phyloP scores from a whole-genome alignment of 2,888 invertebrate species.

The Blastobasis adustella region DNA sequence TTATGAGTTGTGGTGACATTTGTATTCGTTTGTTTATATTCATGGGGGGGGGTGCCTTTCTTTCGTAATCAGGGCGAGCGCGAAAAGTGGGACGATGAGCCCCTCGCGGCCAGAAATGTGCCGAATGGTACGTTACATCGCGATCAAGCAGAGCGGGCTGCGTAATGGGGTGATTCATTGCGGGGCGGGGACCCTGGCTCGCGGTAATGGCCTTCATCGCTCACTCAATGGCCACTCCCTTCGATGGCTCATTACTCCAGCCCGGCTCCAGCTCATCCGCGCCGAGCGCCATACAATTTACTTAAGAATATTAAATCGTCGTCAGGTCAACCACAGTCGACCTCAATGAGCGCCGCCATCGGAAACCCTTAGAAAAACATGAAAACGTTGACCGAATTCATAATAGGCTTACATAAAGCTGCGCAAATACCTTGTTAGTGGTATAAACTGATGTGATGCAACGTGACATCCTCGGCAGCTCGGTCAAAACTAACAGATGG shows the following conservation, averaged over 20 bases:
- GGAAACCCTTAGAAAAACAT: not conserved
- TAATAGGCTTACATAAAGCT: slow-evolving; percentile 29
- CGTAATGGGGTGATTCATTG: slow-evolving; percentile 31
- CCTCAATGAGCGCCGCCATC: slow-evolving; percentile 6
- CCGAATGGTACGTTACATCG: slow-evolving; percentile 25
- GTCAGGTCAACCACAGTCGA: not conserved
- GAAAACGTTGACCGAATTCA: not conserved
- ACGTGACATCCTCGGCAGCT: slow-evolving; percentile 41
- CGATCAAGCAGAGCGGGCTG: slow-evolving; percentile 18
- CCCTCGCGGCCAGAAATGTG: slow-evolving; percentile 7
- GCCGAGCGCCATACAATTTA: too few species aligned
- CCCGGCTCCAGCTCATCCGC: too few species aligned
- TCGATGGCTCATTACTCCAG: not conserved
- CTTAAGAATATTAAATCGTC: too few species aligned
- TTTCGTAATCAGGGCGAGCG: slow-evolving; percentile 2
- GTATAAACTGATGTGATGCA: slow-evolving; percentile 42
- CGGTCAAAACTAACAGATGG: slow-evolving; percentile 53
- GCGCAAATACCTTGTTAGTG: slow-evolving; percentile 31
- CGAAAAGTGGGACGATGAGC: slow-evolving; percentile 1
- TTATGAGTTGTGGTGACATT: not conserved
- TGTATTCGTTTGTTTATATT: not conserved
- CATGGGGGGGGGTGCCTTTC: not conserved
- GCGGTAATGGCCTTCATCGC: slow-evolving; percentile 25
- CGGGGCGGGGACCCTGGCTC: slow-evolving; percentile 14
- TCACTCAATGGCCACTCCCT: slow-evolving; percentile 15